Evolutionary conservation across 1,140 invertebrate species (phyloP), one percentile per base, ranked within the genome.

Genomic region (Sminthurinus signatus): DNA sequence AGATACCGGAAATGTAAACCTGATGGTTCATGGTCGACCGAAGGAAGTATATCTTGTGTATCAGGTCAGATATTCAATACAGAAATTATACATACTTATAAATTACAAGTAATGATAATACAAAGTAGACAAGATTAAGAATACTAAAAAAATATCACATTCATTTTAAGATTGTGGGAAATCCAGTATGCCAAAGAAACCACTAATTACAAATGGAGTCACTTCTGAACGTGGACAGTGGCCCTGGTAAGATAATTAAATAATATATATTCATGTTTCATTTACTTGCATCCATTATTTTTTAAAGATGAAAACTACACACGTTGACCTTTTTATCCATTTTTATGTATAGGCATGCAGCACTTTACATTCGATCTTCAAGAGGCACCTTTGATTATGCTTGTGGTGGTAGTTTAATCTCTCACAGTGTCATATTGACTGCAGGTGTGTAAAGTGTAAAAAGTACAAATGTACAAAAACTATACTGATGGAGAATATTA

Each of bases 171-270:
- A 59, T 27, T 59, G 56, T 46, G 56, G 56, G 4, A 21, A 46
- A 19, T 59, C 56, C 14, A 28, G 29, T 28, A 19, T 28, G 2
- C 19, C 56, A 10, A 59, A 44, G 32, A 59, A 46, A 42, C 78
- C 79, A 0, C 65, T 82, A 21, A 77, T 82, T 19, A 78, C 81
- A 12, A 75, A 79, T 61, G 80, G 81, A 0, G 75, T 77, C 15
- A 75, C 77, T 0, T 81, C 80, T 0, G 65, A 76, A 21, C 76
- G 79, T 25, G 81, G 80, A 0, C 79, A 81, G 59, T 82, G 80
- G 80, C 81, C 81, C 0, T 82, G 81, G 81, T n/a, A n/a, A n/a
- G n/a, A n/a, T n/a, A n/a, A n/a, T n/a, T n/a, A n/a, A n/a, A n/a
- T n/a, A n/a, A n/a, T n/a, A n/a, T n/a, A n/a, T n/a, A n/a, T n/a